These are phyloP conservation scores for Torymus aiolomorphi DNA, from an alignment of 2,888 invertebrate genomes.

Conservation along the genomic window DNA sequence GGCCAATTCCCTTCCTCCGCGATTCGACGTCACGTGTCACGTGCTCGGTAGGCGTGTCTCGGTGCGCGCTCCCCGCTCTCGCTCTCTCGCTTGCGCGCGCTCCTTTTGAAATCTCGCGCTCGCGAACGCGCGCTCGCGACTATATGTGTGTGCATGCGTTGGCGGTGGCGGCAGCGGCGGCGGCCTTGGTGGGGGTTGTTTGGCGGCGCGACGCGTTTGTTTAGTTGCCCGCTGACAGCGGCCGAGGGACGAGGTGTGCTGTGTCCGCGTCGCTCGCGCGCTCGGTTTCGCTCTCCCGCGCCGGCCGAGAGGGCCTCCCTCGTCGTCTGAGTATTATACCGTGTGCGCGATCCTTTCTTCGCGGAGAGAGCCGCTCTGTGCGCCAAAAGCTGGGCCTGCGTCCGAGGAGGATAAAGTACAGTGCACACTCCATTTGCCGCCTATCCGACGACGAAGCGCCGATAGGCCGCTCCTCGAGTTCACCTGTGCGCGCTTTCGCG, in stretches of 20 bases:
- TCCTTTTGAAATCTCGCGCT: background rate
- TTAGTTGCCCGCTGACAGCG: constrained; percentile 75
- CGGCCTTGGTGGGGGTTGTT: constrained; percentile 70
- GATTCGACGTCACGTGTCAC: constrained; percentile 44
- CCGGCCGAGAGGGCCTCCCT: background rate
- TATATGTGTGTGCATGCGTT: background rate
- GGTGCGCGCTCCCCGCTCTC: background rate
- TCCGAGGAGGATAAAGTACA: too few species aligned
- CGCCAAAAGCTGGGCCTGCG: too few species aligned
- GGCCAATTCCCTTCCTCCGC: constrained; percentile 24
- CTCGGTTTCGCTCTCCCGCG: background rate
- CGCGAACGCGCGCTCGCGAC: background rate
- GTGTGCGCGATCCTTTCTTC: background rate
- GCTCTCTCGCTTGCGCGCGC: background rate
- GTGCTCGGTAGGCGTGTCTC: constrained; percentile 45
- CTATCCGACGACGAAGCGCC: too few species aligned
- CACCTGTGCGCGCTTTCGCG: too few species aligned
- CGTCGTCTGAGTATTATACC: too few species aligned
- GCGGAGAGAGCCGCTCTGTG: too few species aligned
- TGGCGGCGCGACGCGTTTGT: constrained; percentile 68
- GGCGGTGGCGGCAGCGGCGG: background rate
- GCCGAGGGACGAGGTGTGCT: constrained; percentile 68
- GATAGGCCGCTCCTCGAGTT: too few species aligned
- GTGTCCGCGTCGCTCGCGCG: constrained; percentile 53
- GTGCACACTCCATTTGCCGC: too few species aligned